phyloP scores from a whole-genome alignment of 2,797 vertebrate genomes.

The Limosa lapponica region DNA sequence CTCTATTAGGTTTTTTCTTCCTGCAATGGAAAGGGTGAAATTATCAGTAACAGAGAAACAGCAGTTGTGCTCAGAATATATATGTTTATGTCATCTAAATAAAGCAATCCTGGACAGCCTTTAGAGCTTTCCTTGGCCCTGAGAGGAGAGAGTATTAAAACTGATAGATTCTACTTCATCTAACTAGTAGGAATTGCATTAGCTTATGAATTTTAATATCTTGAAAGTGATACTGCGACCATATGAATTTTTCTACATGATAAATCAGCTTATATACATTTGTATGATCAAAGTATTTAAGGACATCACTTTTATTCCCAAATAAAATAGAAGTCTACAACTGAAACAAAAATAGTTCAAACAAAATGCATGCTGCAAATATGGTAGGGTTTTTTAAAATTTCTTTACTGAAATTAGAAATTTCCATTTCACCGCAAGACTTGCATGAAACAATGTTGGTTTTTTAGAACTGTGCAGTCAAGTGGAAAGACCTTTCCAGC shows the following conservation, averaged over 20 bases:
- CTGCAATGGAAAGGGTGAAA: not conserved
- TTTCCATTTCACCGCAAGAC: not conserved
- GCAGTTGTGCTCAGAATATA: not conserved
- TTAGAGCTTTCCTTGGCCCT: not conserved
- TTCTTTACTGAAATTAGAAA: not conserved
- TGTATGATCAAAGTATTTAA: not conserved
- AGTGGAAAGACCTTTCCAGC: not conserved
- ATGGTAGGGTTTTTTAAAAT: not conserved
- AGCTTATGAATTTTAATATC: not conserved
- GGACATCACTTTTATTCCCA: not conserved
- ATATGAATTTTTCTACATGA: not conserved
- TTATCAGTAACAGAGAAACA: not conserved
- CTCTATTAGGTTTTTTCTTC: accelerated
- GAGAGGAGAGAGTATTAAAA: not conserved
- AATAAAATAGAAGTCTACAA: not conserved
- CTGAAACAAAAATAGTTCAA: not conserved
- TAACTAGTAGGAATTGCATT: not conserved
- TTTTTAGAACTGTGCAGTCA: not conserved
- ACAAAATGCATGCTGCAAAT: not conserved
- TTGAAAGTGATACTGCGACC: not conserved
- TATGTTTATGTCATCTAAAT: not conserved
- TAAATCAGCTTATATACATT: not conserved
- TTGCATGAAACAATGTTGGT: not conserved
- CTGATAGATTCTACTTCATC: not conserved
- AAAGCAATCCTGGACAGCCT: not conserved